A percentile compares a stretch with the other conserved stretches of the same genome.
Conservation (phyloP, 2,888 invertebrate genomes). For the Crossocerus cetratus region DNA sequence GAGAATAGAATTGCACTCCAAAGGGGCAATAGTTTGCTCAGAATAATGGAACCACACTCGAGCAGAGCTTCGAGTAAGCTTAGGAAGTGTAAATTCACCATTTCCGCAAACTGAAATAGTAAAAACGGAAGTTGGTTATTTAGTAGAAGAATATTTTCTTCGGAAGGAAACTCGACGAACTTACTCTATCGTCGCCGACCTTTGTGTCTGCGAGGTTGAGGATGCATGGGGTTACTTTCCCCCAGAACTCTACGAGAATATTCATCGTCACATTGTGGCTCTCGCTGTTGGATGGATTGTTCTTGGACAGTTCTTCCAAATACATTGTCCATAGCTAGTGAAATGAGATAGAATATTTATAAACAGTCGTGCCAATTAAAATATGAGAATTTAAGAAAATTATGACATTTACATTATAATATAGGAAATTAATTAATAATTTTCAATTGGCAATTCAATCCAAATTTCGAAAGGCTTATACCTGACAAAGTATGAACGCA, state of each 20-base stretch:
- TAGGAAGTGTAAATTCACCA: constrained; percentile 97
- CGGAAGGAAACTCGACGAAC: too few species aligned
- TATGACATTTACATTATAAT: too few species aligned
- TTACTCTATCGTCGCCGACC: constrained; percentile 65
- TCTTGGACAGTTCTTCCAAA: constrained; percentile 90
- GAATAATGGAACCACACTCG: constrained; percentile 95
- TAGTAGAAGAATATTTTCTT: background rate
- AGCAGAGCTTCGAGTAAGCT: constrained; percentile 95
- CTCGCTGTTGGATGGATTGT: constrained; percentile 83
- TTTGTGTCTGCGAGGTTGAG: constrained; percentile 94
- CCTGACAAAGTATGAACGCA: constrained; percentile 97
- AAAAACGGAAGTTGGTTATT: constrained; percentile 33
- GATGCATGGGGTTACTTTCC: constrained; percentile 96
- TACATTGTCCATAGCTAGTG: constrained; percentile 96
- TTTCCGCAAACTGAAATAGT: constrained; percentile 90
- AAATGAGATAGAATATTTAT: background rate
- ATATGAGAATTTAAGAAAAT: too few species aligned
- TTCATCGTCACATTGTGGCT: constrained; percentile 86
- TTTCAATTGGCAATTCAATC: too few species aligned
- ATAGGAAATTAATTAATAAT: too few species aligned
- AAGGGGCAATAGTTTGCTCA: constrained; percentile 93
- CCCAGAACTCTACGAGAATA: constrained; percentile 98
- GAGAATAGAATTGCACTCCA: constrained; percentile 98
- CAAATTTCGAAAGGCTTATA: constrained; percentile 71
- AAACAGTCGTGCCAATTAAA: too few species aligned